Conservation (phyloP, 64 coral and sea anemone species). For the Dendrophyllia cribrosa region DNA sequence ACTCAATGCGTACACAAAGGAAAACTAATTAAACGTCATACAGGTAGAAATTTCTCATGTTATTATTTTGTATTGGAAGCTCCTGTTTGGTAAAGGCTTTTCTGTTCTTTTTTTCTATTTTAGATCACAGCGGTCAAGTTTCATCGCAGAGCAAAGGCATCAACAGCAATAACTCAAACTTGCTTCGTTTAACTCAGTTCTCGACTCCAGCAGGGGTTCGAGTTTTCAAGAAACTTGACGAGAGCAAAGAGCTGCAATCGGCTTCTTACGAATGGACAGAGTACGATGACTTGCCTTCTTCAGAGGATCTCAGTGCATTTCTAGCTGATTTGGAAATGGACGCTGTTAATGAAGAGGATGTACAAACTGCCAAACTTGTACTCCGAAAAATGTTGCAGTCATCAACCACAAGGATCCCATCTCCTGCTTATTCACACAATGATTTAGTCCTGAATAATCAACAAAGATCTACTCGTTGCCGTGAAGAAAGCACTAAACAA, state of each 20-base stretch:
- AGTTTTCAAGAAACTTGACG: not conserved
- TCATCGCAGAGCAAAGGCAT: not conserved
- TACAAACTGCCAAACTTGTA: not conserved
- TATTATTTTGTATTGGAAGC: too few species aligned
- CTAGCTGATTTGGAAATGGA: constrained; percentile 54
- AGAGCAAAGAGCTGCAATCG: too few species aligned
- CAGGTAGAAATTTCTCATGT: too few species aligned
- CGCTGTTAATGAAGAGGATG: not conserved
- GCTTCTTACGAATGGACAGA: not conserved
- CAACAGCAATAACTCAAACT: not conserved
- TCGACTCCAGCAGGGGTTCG: too few species aligned
- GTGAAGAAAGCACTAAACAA: not conserved
- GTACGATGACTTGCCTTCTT: constrained; percentile 61
- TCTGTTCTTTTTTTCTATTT: not conserved
- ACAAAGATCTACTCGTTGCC: not conserved
- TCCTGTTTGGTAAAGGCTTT: too few species aligned
- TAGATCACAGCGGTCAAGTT: not conserved
- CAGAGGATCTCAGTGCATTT: constrained; percentile 73
- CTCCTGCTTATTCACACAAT: not conserved
- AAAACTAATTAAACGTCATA: too few species aligned
- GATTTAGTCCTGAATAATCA: not conserved
- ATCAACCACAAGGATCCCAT: not conserved
- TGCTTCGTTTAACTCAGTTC: not conserved
- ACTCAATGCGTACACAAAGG: too few species aligned
- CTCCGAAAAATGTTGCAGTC: not conserved